A percentile compares a stretch with the other conserved stretches of the same genome.
phyloP scores from a whole-genome alignment of 2,797 vertebrate genomes.

The Telmatherina bonti region DNA sequence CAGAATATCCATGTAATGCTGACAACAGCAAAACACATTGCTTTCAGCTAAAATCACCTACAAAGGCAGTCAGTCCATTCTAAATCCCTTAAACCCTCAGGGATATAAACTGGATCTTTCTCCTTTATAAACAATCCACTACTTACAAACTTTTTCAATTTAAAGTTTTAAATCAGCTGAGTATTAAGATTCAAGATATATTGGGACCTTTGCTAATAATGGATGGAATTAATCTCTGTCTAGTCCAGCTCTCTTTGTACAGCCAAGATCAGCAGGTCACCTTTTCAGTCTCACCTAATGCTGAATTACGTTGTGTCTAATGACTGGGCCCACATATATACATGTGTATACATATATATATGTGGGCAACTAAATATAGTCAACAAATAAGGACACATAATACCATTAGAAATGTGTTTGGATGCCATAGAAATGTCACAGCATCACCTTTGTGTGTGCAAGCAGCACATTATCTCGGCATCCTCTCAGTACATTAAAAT shows the following conservation, averaged over 20 bases:
- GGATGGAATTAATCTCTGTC: constrained; percentile 27
- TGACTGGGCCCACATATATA: neutral
- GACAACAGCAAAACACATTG: constrained; percentile 9
- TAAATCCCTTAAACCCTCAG: constrained; percentile 18
- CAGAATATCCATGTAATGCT: neutral
- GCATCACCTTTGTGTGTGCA: neutral
- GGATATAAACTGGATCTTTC: constrained; percentile 13
- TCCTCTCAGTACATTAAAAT: neutral
- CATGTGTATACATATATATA: no score
- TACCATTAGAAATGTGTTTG: neutral
- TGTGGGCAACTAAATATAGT: neutral
- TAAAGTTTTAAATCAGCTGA: constrained; percentile 52
- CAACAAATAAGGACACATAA: neutral
- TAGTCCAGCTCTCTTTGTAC: constrained; percentile 3
- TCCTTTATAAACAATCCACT: constrained; percentile 10
- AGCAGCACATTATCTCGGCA: neutral
- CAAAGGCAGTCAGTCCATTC: constrained; percentile 32
- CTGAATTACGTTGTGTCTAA: constrained; percentile 5
- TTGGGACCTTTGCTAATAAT: constrained; percentile 24
- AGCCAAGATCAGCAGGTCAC: constrained; percentile 18
- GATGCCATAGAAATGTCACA: neutral
- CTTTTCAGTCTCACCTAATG: constrained; percentile 8
- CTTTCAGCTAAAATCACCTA: neutral
- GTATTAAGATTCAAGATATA: constrained; percentile 17
- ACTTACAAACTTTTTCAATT: constrained; percentile 51